These are phyloP conservation scores for Machaerirhynchus nigripectus DNA, from an alignment of 2,113 vertebrate genomes.

Conservation along the genomic window DNA sequence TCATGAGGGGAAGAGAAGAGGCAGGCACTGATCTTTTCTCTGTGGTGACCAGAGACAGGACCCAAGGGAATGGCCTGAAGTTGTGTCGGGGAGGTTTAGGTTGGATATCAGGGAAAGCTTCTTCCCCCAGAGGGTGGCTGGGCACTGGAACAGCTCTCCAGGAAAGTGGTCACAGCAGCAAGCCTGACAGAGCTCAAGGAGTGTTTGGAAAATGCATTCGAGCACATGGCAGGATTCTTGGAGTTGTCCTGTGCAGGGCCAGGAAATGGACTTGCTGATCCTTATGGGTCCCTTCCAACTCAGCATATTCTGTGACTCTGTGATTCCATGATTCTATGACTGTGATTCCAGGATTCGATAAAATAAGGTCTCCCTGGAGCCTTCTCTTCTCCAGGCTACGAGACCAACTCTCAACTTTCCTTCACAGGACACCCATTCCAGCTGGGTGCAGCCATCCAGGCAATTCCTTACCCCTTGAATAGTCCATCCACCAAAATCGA, in stretches of 20 bases:
- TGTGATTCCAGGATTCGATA: background rate
- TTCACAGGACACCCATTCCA: background rate
- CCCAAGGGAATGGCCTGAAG: rapidly evolving
- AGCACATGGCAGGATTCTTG: background rate
- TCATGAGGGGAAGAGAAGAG: rapidly evolving
- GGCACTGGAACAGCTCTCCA: background rate
- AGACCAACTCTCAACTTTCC: background rate
- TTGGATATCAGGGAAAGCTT: rapidly evolving
- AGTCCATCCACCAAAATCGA: background rate
- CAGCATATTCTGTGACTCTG: too few species aligned
- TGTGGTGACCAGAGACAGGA: background rate
- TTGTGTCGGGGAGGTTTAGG: rapidly evolving
- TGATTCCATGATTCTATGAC: rapidly evolving
- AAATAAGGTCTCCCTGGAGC: background rate
- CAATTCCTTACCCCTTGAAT: rapidly evolving
- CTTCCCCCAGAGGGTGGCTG: background rate
- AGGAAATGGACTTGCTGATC: background rate
- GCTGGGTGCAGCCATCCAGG: background rate
- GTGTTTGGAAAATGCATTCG: background rate
- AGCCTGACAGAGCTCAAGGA: background rate
- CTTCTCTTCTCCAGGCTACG: background rate
- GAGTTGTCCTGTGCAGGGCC: background rate
- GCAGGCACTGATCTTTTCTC: background rate
- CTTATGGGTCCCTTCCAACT: background rate
- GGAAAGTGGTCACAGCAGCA: background rate